Conservation (phyloP, 2,888 invertebrate species). For the Ommatoiulus sabulosus region DNA sequence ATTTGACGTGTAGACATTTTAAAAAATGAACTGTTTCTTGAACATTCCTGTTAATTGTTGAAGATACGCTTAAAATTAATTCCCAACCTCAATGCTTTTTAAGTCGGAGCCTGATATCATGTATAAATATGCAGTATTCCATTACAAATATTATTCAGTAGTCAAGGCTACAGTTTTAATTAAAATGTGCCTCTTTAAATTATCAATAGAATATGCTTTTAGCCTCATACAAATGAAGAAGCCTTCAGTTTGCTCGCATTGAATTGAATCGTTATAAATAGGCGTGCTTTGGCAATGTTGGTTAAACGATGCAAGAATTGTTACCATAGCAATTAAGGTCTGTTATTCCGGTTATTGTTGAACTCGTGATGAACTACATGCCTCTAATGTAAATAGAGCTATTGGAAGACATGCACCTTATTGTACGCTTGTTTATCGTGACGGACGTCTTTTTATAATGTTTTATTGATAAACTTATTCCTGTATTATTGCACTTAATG, state of each 20-base stretch:
- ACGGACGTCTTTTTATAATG: not conserved
- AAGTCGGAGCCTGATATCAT: no score
- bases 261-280: not conserved
- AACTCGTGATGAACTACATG: not conserved
- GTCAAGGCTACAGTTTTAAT: no score
- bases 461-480: not conserved
- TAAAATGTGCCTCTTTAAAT: not conserved
- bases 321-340: not conserved
- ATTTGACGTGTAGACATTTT: no score
- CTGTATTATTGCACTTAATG: not conserved
- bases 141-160: no score
- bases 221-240: not conserved
- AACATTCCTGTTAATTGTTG: no score
- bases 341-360: not conserved
- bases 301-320: not conserved
- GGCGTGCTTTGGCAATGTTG: not conserved
- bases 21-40: no score
- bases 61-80: no score
- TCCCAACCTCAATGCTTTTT: no score
- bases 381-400: not conserved
- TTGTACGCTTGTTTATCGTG: not conserved
- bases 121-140: no score
- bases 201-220: not conserved
- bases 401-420: not conserved
- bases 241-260: not conserved